Base-by-base conservation (phyloP, 1,140 invertebrate genomes). In the Sycophaga agraensis region DNA sequence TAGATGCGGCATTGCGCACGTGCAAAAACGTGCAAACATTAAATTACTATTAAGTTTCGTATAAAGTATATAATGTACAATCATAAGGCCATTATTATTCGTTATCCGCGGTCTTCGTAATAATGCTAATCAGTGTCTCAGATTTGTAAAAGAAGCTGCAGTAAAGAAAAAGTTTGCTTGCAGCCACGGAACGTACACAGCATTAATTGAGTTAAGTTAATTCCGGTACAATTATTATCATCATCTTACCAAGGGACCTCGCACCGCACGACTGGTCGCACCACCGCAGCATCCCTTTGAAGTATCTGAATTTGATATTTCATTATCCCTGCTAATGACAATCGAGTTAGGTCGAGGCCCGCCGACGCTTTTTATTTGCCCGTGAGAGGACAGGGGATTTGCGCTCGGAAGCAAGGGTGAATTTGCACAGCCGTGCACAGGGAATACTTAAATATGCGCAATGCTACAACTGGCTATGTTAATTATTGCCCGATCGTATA, bases 221-320 rank as follows among this genome's bases (percentile, higher is more conserved):
- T 43, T 43, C 19, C 40, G 8, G 19, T 8, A 43, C 40, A 21
- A 43, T 43, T 43, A 42, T 45, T 45, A 45, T 45, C 26, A n/a
- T n/a, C n/a, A n/a, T 22, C 42, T 19, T 24, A 14, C 5, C 11
- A 6, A 11, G 42, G 26, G 3, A 14, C n/a, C 4, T n/a, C 19
- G 2, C 22, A 1, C 1, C 2, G 43, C 14, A 17, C 16, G n/a
- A 22, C 19, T 24, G 8, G 7, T 31, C 42, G 37, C 37, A 19
- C 57, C 8, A 24, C 26, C n/a, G n/a, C n/a, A n/a, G n/a, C n/a
- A n/a, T n/a, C n/a, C 26, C 42, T 55, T 61, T 61, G 59, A 61
- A 54, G 59, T 54, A 35, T 53, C 43, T 37, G 50, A 48, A 31
- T 55, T 54, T 54, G 42, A 49, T 55, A 61, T 61, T 61, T 48